A percentile compares a stretch with the other conserved stretches of the same genome.
phyloP scores from a whole-genome alignment of 2,888 invertebrate species.

The Lottia scabra region DNA sequence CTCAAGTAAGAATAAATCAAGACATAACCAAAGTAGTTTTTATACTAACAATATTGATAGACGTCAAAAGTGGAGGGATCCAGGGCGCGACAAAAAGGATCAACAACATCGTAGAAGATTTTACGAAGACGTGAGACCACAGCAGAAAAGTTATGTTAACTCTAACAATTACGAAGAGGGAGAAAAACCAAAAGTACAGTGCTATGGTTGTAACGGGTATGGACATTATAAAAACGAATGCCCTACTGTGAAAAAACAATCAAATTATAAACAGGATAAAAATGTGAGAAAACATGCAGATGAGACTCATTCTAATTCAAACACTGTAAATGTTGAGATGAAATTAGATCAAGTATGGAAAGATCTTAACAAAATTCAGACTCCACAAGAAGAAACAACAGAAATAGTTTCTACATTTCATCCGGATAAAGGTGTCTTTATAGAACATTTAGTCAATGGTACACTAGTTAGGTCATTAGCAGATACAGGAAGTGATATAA shows the following conservation, averaged over 20 bases:
- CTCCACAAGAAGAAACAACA: background rate
- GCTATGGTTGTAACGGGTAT: background rate
- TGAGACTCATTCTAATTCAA: too few relatives aligned
- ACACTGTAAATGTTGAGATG: background rate
- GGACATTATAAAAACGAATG: background rate
- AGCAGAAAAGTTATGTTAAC: too few relatives aligned
- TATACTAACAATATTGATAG: background rate
- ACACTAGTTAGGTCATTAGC: background rate
- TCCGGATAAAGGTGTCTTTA: too few relatives aligned
- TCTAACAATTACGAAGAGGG: too few relatives aligned
- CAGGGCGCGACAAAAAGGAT: background rate
- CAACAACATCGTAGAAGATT: too few relatives aligned
- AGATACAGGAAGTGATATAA: background rate
- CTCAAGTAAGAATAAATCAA: rapidly evolving
- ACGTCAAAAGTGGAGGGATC: background rate
- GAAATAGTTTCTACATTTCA: too few relatives aligned
- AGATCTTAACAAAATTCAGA: background rate
- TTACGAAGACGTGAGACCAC: too few relatives aligned
- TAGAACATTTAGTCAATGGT: too few relatives aligned
- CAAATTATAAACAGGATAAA: too few relatives aligned
- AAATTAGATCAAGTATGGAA: background rate
- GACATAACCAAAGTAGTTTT: background rate
- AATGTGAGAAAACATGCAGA: too few relatives aligned
- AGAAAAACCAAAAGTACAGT: background rate
- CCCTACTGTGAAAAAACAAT: background rate